Base-by-base conservation (phyloP, 2,113 vertebrate species). In the Leptobrachium ailaonicum region DNA sequence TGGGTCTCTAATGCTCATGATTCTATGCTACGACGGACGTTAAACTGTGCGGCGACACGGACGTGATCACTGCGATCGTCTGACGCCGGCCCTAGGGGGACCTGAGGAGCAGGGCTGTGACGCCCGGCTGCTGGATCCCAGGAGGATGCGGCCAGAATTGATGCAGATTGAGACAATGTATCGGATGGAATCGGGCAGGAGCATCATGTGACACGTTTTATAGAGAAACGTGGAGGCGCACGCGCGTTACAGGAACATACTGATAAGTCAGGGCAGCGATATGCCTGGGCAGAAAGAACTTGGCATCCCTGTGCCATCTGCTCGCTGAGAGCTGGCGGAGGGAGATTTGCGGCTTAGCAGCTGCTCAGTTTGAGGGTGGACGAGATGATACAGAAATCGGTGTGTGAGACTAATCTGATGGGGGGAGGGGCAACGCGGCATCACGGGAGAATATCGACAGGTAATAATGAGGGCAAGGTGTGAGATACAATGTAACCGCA, bases 261-360 rank as follows among this genome's bases (percentile, higher is more conserved):
- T 7, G 45, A 56, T 45, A 44, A 11, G 41, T 13, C 32, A 44
- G 64, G 71, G 71, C 47, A 45, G 71, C 6, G 47, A 67, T 6
- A 58, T 69, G 5, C 13, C 66, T 41, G 47, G 1, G 53, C 41
- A 45, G 41, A 10, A 41, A 47, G 72, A 53, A 62, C 20, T 10
- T 81, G 64, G 53, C 53, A 81, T 79, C 54, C 47, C 54, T 6
- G 53, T 42, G 69, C 79, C 79, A 75, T 75, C 72, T 81, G 79
- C 32, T 81, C 64, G 41, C 53, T 75, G n/a, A 75, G 71, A 75
- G 71, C 78, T 45, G 64, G 64, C 20, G 47, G 41, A 73, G 63
- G 50, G 77, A 79, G 82, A 72, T 79, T 75, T 79, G 67, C 66
- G 41, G 82, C 72, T 79, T 82, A 82, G 40, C 47, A 78, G 76